Evolutionary conservation across 2,797 vertebrate genomes (phyloP).

Genomic region (Yasuhikotakia modesta): DNA sequence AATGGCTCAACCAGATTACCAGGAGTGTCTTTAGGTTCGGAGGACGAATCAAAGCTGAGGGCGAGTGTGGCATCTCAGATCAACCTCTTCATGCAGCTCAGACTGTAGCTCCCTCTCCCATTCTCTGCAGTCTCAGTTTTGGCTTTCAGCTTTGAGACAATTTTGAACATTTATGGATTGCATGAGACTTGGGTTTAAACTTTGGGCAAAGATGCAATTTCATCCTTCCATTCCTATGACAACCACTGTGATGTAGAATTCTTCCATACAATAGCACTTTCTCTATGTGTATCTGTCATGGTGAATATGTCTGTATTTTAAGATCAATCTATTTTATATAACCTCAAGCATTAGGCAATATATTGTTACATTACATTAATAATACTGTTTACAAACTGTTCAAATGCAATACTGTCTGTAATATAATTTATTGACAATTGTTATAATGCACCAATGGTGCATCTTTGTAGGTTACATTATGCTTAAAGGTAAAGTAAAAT

Average conservation of each 20-base stretch:
- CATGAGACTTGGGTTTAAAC: neutral
- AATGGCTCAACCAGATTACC: constrained; percentile 81
- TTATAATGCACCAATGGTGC: neutral
- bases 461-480: neutral
- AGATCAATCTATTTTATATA: neutral
- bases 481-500: no score
- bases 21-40: constrained; percentile 71
- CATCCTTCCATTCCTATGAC: neutral
- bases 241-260: neutral
- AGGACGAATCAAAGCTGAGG: constrained; percentile 80
- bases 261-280: constrained; percentile 16
- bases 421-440: neutral
- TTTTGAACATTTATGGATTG: neutral
- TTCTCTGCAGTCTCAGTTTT: neutral
- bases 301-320: neutral
- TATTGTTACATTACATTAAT: constrained; percentile 17
- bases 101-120: constrained; percentile 61
- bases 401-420: constrained; percentile 4
- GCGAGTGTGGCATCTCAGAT: constrained; percentile 81
- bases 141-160: neutral
- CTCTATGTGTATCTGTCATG: neutral
- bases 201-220: neutral
- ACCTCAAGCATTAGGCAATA: constrained; percentile 4
- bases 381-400: constrained; percentile 4
- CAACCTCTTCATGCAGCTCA: constrained; percentile 84